Base-by-base conservation (phyloP, 2,888 invertebrate species). In the Xylocampa areola region DNA sequence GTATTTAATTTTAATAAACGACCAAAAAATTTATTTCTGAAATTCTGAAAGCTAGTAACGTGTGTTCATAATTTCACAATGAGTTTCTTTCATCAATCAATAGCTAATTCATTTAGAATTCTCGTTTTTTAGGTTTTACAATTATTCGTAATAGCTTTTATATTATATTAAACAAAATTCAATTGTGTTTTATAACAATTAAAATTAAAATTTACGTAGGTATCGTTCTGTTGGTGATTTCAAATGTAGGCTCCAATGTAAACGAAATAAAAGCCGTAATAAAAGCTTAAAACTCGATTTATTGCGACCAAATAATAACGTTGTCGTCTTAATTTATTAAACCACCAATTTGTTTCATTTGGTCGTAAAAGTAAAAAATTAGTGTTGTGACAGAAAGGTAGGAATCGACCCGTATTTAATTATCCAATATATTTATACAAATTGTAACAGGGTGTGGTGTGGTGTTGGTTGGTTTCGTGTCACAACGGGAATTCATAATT, bases 281-380 rank as follows among this genome's bases (percentile, higher is more conserved):
- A 37, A 32, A 33, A 29, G 19, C 32, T 39, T 37, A 39, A 60
- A 60, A 27, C 2, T 1, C 0, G n/a, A 2, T 32, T 59, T 51
- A 40, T 35, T 45, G n/a, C 13, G 13, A 25, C 16, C 39, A 53
- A n/a, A 43, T 59, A 44, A 54, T 54, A 36, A 21, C 21, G 7
- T 4, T 16, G 40, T 14, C 25, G n/a, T 27, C 2, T 16, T 61
- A 40, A 40, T 54, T 54, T 63, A 45, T 54, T 40, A 13, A 60
- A 39, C 11, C 14, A n/a, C 23, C 44, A 62, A 62, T 62, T 37
- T 60, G 44, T 39, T 59, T 61, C 27, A 45, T 45, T 41, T 21
- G 29, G 25, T 54, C 45, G 11, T 60, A 40, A 62, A 53, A 35
- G 19, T 35, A 36, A 40, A 21, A 36, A 62, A 45, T 54, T 27